phyloP scores from a whole-genome alignment of 2,797 vertebrate species.

The Siniperca scherzeri region DNA sequence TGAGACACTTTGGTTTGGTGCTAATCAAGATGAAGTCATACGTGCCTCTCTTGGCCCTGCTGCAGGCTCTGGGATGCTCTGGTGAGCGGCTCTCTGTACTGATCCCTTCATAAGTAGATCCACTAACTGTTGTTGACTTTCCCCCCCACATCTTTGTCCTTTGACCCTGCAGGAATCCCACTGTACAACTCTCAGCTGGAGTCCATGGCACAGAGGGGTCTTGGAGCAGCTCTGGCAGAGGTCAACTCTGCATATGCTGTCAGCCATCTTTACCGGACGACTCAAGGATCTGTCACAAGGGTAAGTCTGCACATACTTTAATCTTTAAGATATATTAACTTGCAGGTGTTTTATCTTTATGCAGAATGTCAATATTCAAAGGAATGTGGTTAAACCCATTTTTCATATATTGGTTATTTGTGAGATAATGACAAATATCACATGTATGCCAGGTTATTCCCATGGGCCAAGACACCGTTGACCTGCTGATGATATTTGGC shows the following conservation, averaged over 20 bases:
- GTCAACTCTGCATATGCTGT: constrained; percentile 63
- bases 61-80: constrained; percentile 70
- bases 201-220: constrained; percentile 54
- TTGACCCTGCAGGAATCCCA: constrained; percentile 61
- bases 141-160: background rate
- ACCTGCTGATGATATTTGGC: constrained; percentile 73
- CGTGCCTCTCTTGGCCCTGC: constrained; percentile 59
- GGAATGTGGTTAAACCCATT: background rate
- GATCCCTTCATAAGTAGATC: rapidly evolving
- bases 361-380: background rate
- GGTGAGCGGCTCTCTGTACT: constrained; percentile 58
- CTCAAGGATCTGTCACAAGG: constrained; percentile 56
- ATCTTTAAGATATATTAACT: background rate
- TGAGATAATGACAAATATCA: background rate
- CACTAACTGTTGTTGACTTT: background rate
- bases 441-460: constrained; percentile 63
- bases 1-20: background rate
- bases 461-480: constrained; percentile 49
- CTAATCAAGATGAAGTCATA: constrained; percentile 65
- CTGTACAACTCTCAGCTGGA: constrained; percentile 49
- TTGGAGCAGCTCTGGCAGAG: constrained; percentile 63
- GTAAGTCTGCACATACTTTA: constrained; percentile 46
- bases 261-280: constrained; percentile 66
- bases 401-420: background rate
- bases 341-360: background rate